phyloP scores from a whole-genome alignment of 2,888 invertebrate genomes.

The Hirtodrosophila confusa region DNA sequence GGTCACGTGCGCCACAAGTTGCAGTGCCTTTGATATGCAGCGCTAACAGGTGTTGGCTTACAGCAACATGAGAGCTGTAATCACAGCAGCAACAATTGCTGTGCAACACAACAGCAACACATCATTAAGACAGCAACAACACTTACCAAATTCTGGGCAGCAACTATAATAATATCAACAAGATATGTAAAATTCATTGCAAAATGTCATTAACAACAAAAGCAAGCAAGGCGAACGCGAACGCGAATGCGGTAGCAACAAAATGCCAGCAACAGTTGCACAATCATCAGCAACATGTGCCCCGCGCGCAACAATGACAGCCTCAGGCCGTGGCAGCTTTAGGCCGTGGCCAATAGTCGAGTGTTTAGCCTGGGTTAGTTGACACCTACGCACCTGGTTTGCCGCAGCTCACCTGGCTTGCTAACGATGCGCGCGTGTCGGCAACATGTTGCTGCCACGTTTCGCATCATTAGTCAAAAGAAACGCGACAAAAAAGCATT shows the following conservation, averaged over 20 bases:
- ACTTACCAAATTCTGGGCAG: constrained; percentile 2
- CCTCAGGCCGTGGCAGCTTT: constrained; percentile 17
- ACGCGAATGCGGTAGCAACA: constrained; percentile 3
- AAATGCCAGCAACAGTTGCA: constrained; percentile 49
- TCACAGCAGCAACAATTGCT: constrained; percentile 24
- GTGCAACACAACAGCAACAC: constrained; percentile 30
- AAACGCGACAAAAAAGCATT: constrained; percentile 45
- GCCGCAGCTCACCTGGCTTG: constrained; percentile 19
- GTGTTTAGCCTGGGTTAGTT: constrained; percentile 38
- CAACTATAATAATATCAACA: constrained; percentile 16
- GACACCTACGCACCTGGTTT: constrained; percentile 53
- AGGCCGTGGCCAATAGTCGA: constrained; percentile 29
- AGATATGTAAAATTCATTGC: background rate
- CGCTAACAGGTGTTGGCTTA: constrained; percentile 54
- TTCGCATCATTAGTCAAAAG: constrained; percentile 79
- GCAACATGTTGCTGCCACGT: constrained; percentile 61
- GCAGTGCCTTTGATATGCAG: constrained; percentile 57
- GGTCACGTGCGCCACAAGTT: constrained; percentile 54
- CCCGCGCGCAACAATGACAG: constrained; percentile 37
- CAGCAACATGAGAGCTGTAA: constrained; percentile 9
- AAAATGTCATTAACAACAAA: constrained; percentile 3
- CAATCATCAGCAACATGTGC: constrained; percentile 34
- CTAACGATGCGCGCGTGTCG: constrained; percentile 80
- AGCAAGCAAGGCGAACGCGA: constrained; percentile 2
- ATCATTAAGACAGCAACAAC: constrained; percentile 41